phyloP scores from a whole-genome alignment of 1,140 invertebrate genomes.

The Orchesella cincta region DNA sequence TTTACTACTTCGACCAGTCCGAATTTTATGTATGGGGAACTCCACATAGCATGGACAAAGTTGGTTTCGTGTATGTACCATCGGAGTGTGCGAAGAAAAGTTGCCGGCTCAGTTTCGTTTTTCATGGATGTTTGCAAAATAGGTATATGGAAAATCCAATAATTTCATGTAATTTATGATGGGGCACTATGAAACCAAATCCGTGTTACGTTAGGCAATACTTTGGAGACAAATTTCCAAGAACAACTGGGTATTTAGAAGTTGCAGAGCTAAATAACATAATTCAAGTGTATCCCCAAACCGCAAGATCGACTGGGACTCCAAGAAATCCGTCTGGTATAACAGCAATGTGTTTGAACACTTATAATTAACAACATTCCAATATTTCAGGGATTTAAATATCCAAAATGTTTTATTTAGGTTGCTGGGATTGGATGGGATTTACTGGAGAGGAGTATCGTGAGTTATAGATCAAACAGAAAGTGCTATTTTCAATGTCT shows the following conservation, averaged over 20 bases:
- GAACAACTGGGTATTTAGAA: conserved; percentile 30
- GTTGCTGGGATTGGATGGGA: conserved; percentile 38
- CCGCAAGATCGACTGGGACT: neutral
- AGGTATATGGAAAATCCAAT: conserved; percentile 2
- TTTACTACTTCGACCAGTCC: conserved; percentile 31
- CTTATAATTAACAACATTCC: too few species aligned
- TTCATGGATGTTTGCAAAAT: conserved; percentile 35
- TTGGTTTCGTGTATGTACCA: conserved; percentile 31
- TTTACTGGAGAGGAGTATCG: conserved; percentile 36
- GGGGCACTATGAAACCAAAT: neutral
- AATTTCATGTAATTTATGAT: neutral
- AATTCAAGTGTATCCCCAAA: conserved; percentile 33
- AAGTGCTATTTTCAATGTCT: neutral
- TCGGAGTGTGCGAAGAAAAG: conserved; percentile 2
- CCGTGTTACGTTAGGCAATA: neutral
- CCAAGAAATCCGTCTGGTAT: conserved; percentile 3
- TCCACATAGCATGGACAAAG: conserved; percentile 14
- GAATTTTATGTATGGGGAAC: conserved; percentile 27
- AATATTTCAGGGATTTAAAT: too few species aligned
- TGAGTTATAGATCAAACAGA: neutral
- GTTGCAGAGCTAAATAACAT: conserved; percentile 37
- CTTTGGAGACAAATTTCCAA: conserved; percentile 34
- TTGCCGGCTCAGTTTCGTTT: conserved; percentile 23
- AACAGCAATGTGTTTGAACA: neutral
- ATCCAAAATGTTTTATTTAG: neutral